Evolutionary conservation across 37 sponge, comb jelly and placozoan genomes (phyloP), one percentile per base, ranked within the genome.

Genomic region (Sycon ciliatum): DNA sequence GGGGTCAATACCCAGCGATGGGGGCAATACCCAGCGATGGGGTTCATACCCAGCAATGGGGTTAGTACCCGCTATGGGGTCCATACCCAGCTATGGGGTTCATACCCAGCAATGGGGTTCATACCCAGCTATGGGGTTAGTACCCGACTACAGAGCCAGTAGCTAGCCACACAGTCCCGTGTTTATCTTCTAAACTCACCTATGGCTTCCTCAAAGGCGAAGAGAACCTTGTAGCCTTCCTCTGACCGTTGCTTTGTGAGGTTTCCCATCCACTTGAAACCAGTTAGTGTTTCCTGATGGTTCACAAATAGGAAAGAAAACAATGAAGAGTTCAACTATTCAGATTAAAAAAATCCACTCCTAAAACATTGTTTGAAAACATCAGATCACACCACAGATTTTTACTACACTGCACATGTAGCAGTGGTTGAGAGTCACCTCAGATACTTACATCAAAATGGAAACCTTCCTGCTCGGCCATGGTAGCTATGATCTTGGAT

Each of bases 191-290:
- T 37, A 4, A 6, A 28, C 53, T 65, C 20, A 80, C 81, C 85
- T 38, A 97, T 97, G 54, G 94, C 94, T 68, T 97, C 99, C 56
- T 97, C 99, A 65, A 67, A 97, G 7, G 85, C 93, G 79, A 97
- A 92, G 24, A 97, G 72, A 26, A 92, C 95, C 35, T 79, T 82
- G 32, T 89, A 73, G 2, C 99, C 99, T 29, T 77, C 57, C 24
- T 63, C 49, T 2, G 76, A 33, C 0, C 81, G 80, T 5, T 83
- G 54, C 23, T 73, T 73, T n/a, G 87, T 67, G 24, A 55, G 71
- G 80, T 97, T 97, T 0, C 94, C 99, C 99, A 97, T 92, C 99
- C 99, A 97, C 71, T 97, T 97, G 82, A 97, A 97, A 1, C 99
- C 99, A 16, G 99, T 97, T 34, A 97, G 75, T 28, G 94, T 93